These are phyloP conservation scores for Leptopterna dolabrata DNA, from an alignment of 2,888 invertebrate species.

Conservation along the genomic window DNA sequence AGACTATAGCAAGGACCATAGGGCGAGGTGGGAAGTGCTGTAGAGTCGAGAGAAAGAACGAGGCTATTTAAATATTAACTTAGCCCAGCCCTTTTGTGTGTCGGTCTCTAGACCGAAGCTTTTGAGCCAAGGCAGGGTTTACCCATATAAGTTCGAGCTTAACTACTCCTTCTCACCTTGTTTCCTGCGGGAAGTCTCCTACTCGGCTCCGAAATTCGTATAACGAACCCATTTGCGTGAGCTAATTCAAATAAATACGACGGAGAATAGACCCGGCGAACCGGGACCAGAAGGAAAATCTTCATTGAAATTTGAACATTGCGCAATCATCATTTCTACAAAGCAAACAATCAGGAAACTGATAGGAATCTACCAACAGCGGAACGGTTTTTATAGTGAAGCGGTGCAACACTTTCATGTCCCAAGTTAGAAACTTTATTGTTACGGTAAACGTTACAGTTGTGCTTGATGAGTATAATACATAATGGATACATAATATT, in stretches of 20 bases:
- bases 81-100: background rate
- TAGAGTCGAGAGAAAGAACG: background rate
- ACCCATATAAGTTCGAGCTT: slow-evolving; percentile 10
- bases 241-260: slow-evolving; percentile 10
- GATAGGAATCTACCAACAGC: background rate
- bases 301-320: background rate
- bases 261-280: background rate
- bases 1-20: too few species aligned
- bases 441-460: too few species aligned
- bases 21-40: background rate
- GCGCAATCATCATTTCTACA: background rate
- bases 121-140: background rate
- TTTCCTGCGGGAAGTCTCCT: background rate
- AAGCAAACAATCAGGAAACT: background rate
- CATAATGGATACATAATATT: too few species aligned
- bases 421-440: too few species aligned
- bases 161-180: slow-evolving; percentile 19
- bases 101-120: background rate
- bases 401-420: background rate
- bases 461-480: too few species aligned
- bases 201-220: background rate
- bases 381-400: background rate
- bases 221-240: slow-evolving; percentile 19
- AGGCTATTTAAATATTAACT: slow-evolving; percentile 38
- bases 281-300: background rate